Evolutionary conservation across 1,140 invertebrate genomes (phyloP), one percentile per base, ranked within the genome.

Genomic region (Drosophila repleta): DNA sequence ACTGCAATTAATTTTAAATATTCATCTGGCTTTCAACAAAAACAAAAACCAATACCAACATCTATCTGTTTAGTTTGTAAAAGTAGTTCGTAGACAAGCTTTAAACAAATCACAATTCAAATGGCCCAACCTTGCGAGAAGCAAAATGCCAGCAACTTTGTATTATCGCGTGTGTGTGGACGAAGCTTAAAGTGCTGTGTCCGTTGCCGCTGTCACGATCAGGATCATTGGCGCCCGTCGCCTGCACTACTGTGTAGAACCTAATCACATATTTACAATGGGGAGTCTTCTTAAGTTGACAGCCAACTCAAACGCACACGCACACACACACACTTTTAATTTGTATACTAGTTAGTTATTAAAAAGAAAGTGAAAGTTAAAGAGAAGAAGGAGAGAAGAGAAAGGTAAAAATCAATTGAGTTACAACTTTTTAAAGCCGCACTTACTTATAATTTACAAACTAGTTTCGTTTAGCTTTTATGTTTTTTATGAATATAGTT

Each of bases 401-500:
- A 41, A 41, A 8, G 32, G 2, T 57, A 61, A 20, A 46, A 32
- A 39, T 18, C 11, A 64, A 70, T 57, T 57, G 43, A 24, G 32
- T 58, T 49, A 56, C 66, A 74, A 73, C 51, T 69, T 61, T 74
- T 74, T 74, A 74, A 62, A 74, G 56, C 71, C 51, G 71, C 71
- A 74, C 71, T 69, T 73, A 73, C 41, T 73, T 69, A 57, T 74
- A 62, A 69, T 74, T 69, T 69, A 61, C 55, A 32, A 56, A 65
- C 56, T 85, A 85, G 53, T 80, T 84, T 76, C 51, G 64, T 46
- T 76, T 82, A 88, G 83, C 57, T 65, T 39, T 74, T 88, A 87
- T 70, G 69, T 87, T 82, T 64, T 46, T 51, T 68, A 76, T 76
- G 69, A 53, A 79, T 88, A 88, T 79, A 88, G 62, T 72, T 76